These are phyloP conservation scores for Simalia tracyae DNA, from an alignment of 2,797 vertebrate species.

Conservation along the genomic window DNA sequence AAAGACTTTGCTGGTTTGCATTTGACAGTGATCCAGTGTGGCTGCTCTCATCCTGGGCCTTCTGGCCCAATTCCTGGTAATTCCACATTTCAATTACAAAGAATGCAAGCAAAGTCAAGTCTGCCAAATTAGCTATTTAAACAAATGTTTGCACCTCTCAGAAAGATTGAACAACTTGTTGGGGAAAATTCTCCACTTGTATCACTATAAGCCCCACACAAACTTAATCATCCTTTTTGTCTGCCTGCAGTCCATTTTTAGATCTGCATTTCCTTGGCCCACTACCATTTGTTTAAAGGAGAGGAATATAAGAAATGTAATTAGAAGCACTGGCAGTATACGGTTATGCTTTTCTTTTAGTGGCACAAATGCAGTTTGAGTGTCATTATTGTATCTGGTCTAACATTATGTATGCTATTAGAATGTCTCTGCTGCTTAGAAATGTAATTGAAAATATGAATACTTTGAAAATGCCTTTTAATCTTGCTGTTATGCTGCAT, in stretches of 20 bases:
- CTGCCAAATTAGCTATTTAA: constrained; percentile 71
- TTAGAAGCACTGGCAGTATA: constrained; percentile 59
- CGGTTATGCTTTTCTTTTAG: constrained; percentile 64
- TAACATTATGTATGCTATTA: constrained; percentile 56
- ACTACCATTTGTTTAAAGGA: constrained; percentile 66
- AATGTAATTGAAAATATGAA: constrained; percentile 64
- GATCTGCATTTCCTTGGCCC: constrained; percentile 64
- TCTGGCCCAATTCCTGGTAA: constrained; percentile 36
- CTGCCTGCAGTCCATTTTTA: constrained; percentile 69
- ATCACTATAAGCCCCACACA: constrained; percentile 71
- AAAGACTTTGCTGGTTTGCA: neutral
- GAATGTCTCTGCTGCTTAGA: constrained; percentile 50
- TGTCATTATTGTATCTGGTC: constrained; percentile 63
- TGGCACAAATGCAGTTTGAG: constrained; percentile 62
- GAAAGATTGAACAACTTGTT: constrained; percentile 74
- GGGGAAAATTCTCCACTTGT: constrained; percentile 69
- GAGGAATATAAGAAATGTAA: constrained; percentile 55
- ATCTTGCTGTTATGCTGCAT: constrained; percentile 47
- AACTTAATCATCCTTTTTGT: constrained; percentile 65
- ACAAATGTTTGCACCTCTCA: constrained; percentile 70
- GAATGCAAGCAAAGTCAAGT: constrained; percentile 55
- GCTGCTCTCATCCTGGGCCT: neutral
- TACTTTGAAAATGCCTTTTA: constrained; percentile 57
- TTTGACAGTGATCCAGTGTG: neutral
- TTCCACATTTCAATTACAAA: constrained; percentile 35